These are phyloP conservation scores for Graptemys geographica DNA, from an alignment of 2,797 vertebrate genomes.

Conservation along the genomic window DNA sequence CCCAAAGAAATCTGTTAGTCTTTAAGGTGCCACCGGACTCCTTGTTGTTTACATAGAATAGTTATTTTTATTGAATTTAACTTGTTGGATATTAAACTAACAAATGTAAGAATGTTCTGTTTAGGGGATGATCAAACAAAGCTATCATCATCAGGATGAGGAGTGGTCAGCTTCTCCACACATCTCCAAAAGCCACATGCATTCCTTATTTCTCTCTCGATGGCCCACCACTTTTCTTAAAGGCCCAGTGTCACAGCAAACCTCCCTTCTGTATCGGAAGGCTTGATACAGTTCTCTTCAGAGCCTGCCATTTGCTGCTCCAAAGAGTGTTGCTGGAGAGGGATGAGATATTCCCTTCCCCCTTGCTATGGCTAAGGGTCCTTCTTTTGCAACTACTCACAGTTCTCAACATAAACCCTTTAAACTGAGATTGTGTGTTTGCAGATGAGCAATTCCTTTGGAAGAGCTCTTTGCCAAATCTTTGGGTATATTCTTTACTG, in stretches of 20 bases:
- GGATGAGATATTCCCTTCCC: neutral
- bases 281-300: neutral
- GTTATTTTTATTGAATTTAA: neutral
- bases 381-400: neutral
- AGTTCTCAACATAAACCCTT: neutral
- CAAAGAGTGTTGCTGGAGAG: neutral
- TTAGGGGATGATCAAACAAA: neutral
- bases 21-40: too few species aligned
- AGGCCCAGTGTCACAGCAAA: neutral
- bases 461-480: neutral
- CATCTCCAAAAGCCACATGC: neutral
- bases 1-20: too few species aligned
- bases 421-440: neutral
- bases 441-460: neutral
- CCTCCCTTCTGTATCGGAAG: neutral
- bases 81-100: neutral
- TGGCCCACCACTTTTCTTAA: neutral
- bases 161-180: neutral
- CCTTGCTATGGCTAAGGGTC: fast-evolving
- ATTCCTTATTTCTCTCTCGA: neutral
- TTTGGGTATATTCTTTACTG: neutral
- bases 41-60: neutral
- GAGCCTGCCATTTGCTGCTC: neutral
- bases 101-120: neutral
- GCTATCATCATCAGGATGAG: neutral